Evolutionary conservation across 2,888 invertebrate species (phyloP), one percentile per base, ranked within the genome.

Genomic region (Sericinus montela): DNA sequence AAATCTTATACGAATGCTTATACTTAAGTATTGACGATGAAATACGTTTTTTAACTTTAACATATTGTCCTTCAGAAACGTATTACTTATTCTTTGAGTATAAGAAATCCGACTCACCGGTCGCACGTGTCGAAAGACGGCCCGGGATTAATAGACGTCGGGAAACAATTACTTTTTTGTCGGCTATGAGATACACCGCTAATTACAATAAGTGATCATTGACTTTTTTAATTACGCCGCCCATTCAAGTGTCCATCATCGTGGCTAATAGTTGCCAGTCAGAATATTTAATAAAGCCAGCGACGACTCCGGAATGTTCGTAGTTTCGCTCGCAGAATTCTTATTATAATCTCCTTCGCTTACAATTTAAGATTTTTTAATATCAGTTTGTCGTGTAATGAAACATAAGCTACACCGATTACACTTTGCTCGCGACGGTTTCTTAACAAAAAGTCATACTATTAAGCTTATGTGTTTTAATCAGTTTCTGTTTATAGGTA

Each of bases 191-290:
- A 76, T 80, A 80, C 75, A 76, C 72, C 75, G 77, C 85, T 85
- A 86, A 86, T 86, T 83, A 85, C 80, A 80, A 82, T 84, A 83
- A 80, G 80, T 84, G 81, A 81, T 83, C 81, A 81, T 85, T 82
- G 78, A 75, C 69, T 80, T 80, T 82, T 85, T 83, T 61, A 84
- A 85, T 85, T 83, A 81, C 72, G 72, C 69, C 80, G 69, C 75
- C 78, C 81, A 84, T 87, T 84, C 72, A 83, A 60, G 72, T 77
- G 84, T 85, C 85, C 57, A 79, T 82, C 84, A 81, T 63, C 66
- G 66, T 69, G 62, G 69, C 71, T 74, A 75, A 82, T 82, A 87
- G 76, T 85, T 83, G 85, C 85, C 77, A 84, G 88, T 86, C 88
- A 87, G 85, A 79, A 76, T 76, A 72, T 80, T 84, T 87, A 87